A percentile compares a stretch with the other conserved stretches of the same genome.
Conservation (phyloP, 2,888 invertebrate genomes). For the Campoplex nolae region DNA sequence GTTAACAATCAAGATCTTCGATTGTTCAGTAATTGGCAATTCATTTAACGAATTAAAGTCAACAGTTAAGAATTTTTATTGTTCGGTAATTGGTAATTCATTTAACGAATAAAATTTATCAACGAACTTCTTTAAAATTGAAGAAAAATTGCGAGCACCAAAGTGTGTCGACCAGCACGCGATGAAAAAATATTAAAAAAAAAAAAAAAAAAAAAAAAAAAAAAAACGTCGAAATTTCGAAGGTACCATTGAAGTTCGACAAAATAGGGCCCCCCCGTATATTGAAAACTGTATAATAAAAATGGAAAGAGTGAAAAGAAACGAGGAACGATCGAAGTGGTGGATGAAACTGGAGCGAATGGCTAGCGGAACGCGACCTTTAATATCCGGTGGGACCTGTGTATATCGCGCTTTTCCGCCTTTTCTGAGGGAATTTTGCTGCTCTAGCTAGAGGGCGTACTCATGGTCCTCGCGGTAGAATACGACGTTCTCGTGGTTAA, state of each 20-base stretch:
- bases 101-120: too few species aligned
- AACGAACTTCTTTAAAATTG: neutral
- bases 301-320: conserved; percentile 6
- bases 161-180: too few species aligned
- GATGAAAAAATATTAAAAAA: neutral
- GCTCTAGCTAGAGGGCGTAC: neutral
- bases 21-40: neutral
- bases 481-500: conserved; percentile 58
- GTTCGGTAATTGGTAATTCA: neutral
- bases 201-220: too few species aligned
- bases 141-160: neutral
- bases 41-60: too few species aligned
- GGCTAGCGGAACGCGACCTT: conserved; percentile 56
- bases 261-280: too few species aligned
- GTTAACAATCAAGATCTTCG: neutral
- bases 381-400: conserved; percentile 59
- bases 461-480: conserved; percentile 16
- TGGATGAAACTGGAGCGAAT: conserved; percentile 55
- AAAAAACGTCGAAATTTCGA: too few species aligned
- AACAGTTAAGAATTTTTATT: neutral
- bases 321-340: conserved; percentile 23
- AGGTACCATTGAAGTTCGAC: too few species aligned
- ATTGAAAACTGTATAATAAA: neutral
- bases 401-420: conserved; percentile 22
- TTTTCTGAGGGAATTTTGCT: conserved; percentile 25